Conservation (phyloP, 2,113 vertebrate genomes). For the Oxyura jamaicensis region DNA sequence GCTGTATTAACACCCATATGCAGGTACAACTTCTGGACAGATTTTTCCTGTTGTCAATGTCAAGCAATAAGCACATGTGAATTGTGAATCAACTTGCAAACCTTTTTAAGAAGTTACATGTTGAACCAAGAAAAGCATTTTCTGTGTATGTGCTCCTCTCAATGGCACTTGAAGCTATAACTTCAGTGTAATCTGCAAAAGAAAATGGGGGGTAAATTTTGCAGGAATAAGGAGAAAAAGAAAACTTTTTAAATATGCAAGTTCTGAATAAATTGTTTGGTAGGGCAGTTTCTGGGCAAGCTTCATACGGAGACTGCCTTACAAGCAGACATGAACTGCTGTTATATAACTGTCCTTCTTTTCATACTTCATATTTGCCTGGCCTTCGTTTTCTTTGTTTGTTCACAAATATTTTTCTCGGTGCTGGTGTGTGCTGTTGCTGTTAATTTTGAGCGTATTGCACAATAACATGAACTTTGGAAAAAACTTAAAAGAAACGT, state of each 20-base stretch:
- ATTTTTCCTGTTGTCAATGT: neutral
- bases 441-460: neutral
- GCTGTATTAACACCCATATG: neutral
- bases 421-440: neutral
- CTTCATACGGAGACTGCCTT: neutral
- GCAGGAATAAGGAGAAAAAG: neutral
- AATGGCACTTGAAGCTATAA: neutral
- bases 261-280: accelerated
- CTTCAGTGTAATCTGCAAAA: neutral
- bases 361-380: neutral
- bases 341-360: neutral
- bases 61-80: neutral
- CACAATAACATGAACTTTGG: neutral
- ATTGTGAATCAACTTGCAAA: neutral
- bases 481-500: neutral
- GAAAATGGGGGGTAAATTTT: neutral
- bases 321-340: neutral
- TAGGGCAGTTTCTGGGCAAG: neutral
- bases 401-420: neutral
- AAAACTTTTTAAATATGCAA: neutral
- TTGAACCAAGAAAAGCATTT: neutral
- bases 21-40: neutral
- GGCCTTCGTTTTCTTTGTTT: neutral
- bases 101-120: neutral
- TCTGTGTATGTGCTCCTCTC: neutral